Evolutionary conservation across 2,113 vertebrate genomes (phyloP), one percentile per base, ranked within the genome.

Genomic region (Lophochroa leadbeateri): DNA sequence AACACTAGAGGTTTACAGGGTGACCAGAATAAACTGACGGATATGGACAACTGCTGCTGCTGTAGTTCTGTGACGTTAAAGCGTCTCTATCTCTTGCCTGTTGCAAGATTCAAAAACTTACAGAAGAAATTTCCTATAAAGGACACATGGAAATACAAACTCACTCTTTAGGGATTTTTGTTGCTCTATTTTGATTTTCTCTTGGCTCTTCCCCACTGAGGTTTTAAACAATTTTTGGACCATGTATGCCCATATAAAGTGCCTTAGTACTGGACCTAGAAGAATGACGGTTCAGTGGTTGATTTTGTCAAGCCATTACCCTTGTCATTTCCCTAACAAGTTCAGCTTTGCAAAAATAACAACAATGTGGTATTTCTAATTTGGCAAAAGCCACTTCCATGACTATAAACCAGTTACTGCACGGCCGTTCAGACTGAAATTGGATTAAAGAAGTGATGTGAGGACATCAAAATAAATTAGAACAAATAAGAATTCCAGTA

Each of bases 81-180:
- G 67, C 7, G 13, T 52, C 31, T 85, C 44, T 37, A 23, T 13
- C 7, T 43, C 13, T 69, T 58, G 11, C n/a, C 31, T 41, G 58
- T 83, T 0, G 0, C 27, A 70, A 90, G 55, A 35, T 93, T 86
- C n/a, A 69, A 78, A 86, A 81, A 52, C 15, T 37, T 81, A 44
- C 35, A 76, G 52, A 71, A 93, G 55, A 95, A 44, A 93, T 92
- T 92, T 95, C 94, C 94, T 96, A 89, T 96, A 94, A 95, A 92
- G 88, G 92, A 67, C 39, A 76, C 35, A 64, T 41, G 47, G 70
- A 86, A 83, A 82, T 37, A 35, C 10, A 82, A 78, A 79, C 20
- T 65, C 4, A 1, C 7, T 63, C 57, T 78, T 84, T 44, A 41
- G 69, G 31, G 57, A 71, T 39, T 89, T 92, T 86, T 92, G 17